Evolutionary conservation across 2,888 invertebrate genomes (phyloP).

Genomic region (Catocala sponsa): DNA sequence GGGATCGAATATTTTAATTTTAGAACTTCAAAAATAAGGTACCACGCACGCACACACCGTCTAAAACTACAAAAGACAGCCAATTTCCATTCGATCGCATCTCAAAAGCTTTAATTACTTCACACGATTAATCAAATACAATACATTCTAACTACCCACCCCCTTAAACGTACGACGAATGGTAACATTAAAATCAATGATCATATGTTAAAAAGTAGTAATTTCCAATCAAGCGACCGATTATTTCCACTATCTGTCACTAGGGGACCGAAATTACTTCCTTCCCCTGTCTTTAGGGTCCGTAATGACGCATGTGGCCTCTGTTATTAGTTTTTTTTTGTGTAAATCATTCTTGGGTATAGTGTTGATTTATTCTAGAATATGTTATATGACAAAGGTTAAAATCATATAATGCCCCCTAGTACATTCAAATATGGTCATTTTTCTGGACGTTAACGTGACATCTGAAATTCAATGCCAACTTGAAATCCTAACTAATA

Average conservation of each 20-base stretch:
- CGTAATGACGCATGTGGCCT: slow-evolving; percentile 44
- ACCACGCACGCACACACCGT: too few species aligned
- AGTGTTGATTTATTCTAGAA: slow-evolving; percentile 15
- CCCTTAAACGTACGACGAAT: slow-evolving; percentile 8
- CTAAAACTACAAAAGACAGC: slow-evolving; percentile 14
- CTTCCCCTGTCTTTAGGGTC: slow-evolving; percentile 37
- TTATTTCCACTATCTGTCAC: slow-evolving; percentile 60
- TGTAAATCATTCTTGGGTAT: slow-evolving; percentile 27
- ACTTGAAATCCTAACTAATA: too few species aligned
- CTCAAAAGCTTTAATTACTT: slow-evolving; percentile 40
- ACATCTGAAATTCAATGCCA: too few species aligned
- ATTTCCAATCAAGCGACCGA: slow-evolving; percentile 65
- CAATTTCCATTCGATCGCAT: slow-evolving; percentile 34
- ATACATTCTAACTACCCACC: slow-evolving; percentile 22
- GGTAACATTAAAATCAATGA: slow-evolving; percentile 12
- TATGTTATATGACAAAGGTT: not conserved
- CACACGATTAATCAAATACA: slow-evolving; percentile 10
- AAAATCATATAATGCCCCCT: too few species aligned
- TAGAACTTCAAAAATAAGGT: too few species aligned
- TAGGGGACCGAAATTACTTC: slow-evolving; percentile 41
- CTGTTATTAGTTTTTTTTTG: slow-evolving; percentile 45
- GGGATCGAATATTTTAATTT: too few species aligned
- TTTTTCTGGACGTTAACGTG: too few species aligned
- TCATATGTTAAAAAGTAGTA: slow-evolving; percentile 49
- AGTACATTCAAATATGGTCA: too few species aligned